Evolutionary conservation across 2,113 vertebrate genomes (phyloP).

Genomic region (Boleophthalmus pectinirostris): DNA sequence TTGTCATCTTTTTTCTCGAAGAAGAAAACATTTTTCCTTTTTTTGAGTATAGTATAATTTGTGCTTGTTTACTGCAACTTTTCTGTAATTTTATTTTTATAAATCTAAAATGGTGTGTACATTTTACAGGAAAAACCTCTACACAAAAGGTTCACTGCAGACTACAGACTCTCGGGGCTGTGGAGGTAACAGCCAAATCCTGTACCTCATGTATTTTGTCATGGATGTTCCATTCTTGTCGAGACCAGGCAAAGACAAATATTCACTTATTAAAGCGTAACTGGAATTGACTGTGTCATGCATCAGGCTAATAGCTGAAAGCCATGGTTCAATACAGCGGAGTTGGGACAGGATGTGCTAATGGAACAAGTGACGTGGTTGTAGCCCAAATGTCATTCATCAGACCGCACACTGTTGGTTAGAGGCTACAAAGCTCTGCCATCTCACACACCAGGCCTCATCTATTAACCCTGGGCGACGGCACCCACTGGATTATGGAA

Average conservation of each 20-base stretch:
- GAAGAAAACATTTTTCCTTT: too few relatives aligned
- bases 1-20: background rate
- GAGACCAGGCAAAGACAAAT: conserved; percentile 82
- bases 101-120: background rate
- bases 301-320: conserved; percentile 95
- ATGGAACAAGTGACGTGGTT: conserved; percentile 98
- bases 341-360: conserved; percentile 93
- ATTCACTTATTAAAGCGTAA: conserved; percentile 96
- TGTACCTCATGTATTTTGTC: conserved; percentile 46
- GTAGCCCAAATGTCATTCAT: conserved; percentile 90
- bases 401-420: conserved; percentile 90
- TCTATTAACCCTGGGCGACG: conserved; percentile 86
- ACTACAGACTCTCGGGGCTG: conserved; percentile 14
- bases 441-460: conserved; percentile 86
- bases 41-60: too few relatives aligned
- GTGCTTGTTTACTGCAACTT: too few relatives aligned
- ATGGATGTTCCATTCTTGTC: conserved; percentile 50
- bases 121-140: background rate
- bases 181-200: conserved; percentile 79
- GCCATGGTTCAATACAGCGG: conserved; percentile 93
- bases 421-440: conserved; percentile 88
- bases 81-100: background rate
- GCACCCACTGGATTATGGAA: conserved; percentile 81
- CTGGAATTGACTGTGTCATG: conserved; percentile 96
- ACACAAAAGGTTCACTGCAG: conserved; percentile 15